Percentiles rank a stretch among this genome's conserved stretches.
Conservation (phyloP, 2,888 invertebrate genomes). For the Eupelmus urozonus region DNA sequence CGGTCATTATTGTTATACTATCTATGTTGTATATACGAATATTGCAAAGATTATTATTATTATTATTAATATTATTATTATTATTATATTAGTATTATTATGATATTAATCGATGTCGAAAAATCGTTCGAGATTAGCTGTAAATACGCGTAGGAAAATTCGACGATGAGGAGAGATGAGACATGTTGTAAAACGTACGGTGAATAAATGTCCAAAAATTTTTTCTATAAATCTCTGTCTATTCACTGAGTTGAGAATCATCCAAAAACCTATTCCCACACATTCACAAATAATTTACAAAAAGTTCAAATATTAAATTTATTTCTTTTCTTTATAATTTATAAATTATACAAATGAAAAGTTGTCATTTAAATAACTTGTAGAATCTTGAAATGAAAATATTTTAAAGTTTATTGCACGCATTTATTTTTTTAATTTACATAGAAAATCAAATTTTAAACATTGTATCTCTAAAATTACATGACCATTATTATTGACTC, state of each 20-base stretch:
- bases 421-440: too few species aligned
- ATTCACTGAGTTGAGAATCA: background rate
- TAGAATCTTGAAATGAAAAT: too few species aligned
- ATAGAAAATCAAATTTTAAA: too few species aligned
- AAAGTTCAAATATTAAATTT: too few species aligned
- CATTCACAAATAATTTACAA: background rate
- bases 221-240: conserved; percentile 46
- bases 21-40: conserved; percentile 37
- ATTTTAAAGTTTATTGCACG: too few species aligned
- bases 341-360: too few species aligned
- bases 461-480: too few species aligned
- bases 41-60: conserved; percentile 44
- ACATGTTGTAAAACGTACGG: conserved; percentile 48
- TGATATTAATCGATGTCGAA: conserved; percentile 39
- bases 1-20: conserved; percentile 34
- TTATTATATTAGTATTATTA: conserved; percentile 44
- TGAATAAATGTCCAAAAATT: conserved; percentile 49
- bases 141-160: conserved; percentile 36
- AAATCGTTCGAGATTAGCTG: conserved; percentile 23
- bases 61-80: conserved; percentile 46
- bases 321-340: too few species aligned
- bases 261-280: background rate
- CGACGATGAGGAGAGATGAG: conserved; percentile 49
- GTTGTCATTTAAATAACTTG: too few species aligned
- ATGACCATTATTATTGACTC: too few species aligned